Percentiles rank a stretch among this genome's conserved stretches.
phyloP scores from a whole-genome alignment of 2,888 invertebrate species.

The Scaptomyza reducta region DNA sequence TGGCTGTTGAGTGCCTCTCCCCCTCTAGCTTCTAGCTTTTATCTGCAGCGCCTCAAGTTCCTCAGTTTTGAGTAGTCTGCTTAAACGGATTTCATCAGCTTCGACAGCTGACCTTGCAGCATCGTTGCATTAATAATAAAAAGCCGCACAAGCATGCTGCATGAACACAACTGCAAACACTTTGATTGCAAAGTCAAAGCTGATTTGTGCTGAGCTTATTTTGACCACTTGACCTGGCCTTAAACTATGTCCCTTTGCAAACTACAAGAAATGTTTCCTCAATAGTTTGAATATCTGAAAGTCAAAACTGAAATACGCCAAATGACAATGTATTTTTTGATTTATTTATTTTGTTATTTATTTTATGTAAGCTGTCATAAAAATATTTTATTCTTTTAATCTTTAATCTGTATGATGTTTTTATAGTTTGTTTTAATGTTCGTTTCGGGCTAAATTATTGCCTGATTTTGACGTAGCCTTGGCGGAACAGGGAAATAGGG shows the following conservation, averaged over 20 bases:
- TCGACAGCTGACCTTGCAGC: constrained; percentile 9
- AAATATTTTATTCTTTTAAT: constrained; percentile 3
- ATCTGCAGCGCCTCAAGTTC: constrained; percentile 4
- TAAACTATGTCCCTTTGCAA: not conserved
- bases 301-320: not conserved
- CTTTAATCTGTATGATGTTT: constrained; percentile 10
- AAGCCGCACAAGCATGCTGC: constrained; percentile 1
- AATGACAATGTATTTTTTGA: too few relatives aligned
- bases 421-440: constrained; percentile 4
- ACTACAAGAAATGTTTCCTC: not conserved
- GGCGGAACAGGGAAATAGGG: not conserved
- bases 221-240: too few relatives aligned
- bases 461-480: constrained; percentile 1
- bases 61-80: not conserved
- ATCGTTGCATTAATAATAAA: constrained; percentile 6
- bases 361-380: constrained; percentile 2
- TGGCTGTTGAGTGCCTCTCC: constrained; percentile 13
- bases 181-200: not conserved
- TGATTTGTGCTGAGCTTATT: not conserved
- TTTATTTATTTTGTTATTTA: not conserved
- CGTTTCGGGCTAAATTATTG: not conserved
- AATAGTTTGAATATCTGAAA: not conserved
- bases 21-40: not conserved
- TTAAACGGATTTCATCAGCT: not conserved
- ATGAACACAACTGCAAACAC: not conserved